A percentile compares a stretch with the other conserved stretches of the same genome.
Evolutionary conservation across 92 coral and sea anemone genomes (phyloP).

Genomic region (Heliopora coerulea): DNA sequence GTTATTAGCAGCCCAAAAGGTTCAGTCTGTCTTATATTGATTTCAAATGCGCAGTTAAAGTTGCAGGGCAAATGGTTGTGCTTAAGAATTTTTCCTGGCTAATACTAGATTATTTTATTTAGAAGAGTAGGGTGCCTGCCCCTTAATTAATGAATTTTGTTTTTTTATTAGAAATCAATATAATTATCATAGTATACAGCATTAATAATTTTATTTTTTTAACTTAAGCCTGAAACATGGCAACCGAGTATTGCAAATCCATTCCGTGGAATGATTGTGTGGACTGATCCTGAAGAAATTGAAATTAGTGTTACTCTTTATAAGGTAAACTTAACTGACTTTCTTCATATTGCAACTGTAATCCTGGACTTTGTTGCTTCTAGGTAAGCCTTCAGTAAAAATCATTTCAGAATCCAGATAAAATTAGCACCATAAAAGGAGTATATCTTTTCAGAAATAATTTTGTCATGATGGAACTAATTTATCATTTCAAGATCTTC

Average conservation of each 20-base stretch:
- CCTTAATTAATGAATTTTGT: constrained; percentile 11
- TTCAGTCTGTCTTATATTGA: too few species aligned
- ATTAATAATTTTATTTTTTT: not conserved
- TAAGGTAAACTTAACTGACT: constrained; percentile 57
- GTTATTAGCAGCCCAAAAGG: too few species aligned
- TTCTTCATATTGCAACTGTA: not conserved
- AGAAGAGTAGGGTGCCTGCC: not conserved
- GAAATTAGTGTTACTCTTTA: constrained; percentile 90
- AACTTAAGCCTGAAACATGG: constrained; percentile 74
- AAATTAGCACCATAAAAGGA: too few species aligned
- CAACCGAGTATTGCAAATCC: constrained; percentile 93
- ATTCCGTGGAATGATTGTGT: constrained; percentile 91
- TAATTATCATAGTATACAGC: too few species aligned
- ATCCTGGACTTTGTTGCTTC: too few species aligned
- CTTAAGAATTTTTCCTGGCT: not conserved
- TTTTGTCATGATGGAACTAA: too few species aligned
- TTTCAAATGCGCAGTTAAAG: too few species aligned
- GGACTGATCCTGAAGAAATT: constrained; percentile 93
- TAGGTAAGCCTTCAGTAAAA: too few species aligned
- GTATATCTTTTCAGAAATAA: too few species aligned
- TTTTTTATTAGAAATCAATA: too few species aligned
- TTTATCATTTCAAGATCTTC: too few species aligned
- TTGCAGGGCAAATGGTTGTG: too few species aligned
- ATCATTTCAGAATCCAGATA: not conserved
- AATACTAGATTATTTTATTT: not conserved